Evolutionary conservation across 1,140 invertebrate species (phyloP).

Genomic region (Danaus plexippus): DNA sequence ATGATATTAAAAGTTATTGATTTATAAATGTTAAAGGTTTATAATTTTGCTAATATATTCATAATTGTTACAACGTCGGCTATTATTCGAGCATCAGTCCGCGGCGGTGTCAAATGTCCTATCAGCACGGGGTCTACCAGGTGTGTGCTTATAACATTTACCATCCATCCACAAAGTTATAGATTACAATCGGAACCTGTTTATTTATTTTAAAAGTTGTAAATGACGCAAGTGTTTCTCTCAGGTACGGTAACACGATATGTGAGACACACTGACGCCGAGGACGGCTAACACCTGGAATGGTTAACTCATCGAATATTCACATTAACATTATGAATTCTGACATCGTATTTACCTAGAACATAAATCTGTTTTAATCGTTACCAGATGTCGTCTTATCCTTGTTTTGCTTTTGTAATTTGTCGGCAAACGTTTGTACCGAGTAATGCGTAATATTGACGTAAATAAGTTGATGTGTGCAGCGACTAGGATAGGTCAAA

Average conservation of each 20-base stretch:
- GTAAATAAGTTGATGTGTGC: constrained; percentile 18
- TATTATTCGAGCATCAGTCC: constrained; percentile 28
- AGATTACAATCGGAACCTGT: constrained; percentile 69
- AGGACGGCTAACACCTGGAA: constrained; percentile 27
- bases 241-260: constrained; percentile 50
- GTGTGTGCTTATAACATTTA: constrained; percentile 59
- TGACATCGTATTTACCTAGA: constrained; percentile 14
- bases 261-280: constrained; percentile 38
- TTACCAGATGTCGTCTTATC: constrained; percentile 3
- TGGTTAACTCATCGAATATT: constrained; percentile 19
- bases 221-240: constrained; percentile 66
- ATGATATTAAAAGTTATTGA: constrained; percentile 12
- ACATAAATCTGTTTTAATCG: constrained; percentile 12
- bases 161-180: constrained; percentile 60
- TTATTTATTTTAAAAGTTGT: constrained; percentile 71
- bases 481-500: constrained; percentile 29
- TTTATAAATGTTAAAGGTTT: constrained; percentile 13
- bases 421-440: background rate
- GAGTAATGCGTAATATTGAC: constrained; percentile 13
- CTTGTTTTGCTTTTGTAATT: constrained; percentile 6
- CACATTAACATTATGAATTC: constrained; percentile 20
- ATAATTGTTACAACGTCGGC: constrained; percentile 27
- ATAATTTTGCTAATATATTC: constrained; percentile 37
- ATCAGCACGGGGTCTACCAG: constrained; percentile 61
- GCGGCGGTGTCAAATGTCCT: constrained; percentile 54